A percentile compares a stretch with the other conserved stretches of the same genome.
These are phyloP conservation scores for Calosoma granatense DNA, from an alignment of 1,140 invertebrate species.

Conservation along the genomic window DNA sequence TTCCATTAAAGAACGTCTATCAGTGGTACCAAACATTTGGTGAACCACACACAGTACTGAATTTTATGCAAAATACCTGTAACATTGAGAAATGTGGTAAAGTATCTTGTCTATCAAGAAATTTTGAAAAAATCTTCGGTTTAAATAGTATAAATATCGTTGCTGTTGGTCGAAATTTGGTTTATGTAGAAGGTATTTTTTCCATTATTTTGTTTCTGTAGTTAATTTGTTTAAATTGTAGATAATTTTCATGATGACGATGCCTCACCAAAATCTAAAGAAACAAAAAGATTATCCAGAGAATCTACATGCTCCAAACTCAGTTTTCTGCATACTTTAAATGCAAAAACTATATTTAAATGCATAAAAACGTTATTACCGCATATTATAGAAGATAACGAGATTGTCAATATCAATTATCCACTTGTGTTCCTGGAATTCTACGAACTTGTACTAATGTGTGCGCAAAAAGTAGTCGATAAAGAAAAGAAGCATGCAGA, in stretches of 20 bases:
- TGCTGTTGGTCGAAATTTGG: conserved; percentile 20
- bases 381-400: not conserved
- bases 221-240: conserved; percentile 4
- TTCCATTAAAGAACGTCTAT: conserved; percentile 40
- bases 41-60: conserved; percentile 36
- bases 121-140: conserved; percentile 1
- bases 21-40: conserved; percentile 37
- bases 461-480: conserved; percentile 18
- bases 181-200: conserved; percentile 17
- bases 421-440: conserved; percentile 45
- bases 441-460: conserved; percentile 37
- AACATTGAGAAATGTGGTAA: not conserved
- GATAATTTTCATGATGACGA: too few species aligned
- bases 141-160: conserved; percentile 20
- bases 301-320: too few species aligned
- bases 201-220: not conserved
- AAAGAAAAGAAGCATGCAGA: conserved; percentile 29
- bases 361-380: too few species aligned
- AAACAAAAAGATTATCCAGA: too few species aligned
- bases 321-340: too few species aligned
- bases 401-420: conserved; percentile 29
- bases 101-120: too few species aligned
- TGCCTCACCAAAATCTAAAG: too few species aligned
- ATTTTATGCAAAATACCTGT: conserved; percentile 32
- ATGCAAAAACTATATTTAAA: too few species aligned